Percentiles rank a stretch among this genome's conserved stretches.
phyloP scores from a whole-genome alignment of 1,140 invertebrate genomes.

The Philopotamus ludificatus region DNA sequence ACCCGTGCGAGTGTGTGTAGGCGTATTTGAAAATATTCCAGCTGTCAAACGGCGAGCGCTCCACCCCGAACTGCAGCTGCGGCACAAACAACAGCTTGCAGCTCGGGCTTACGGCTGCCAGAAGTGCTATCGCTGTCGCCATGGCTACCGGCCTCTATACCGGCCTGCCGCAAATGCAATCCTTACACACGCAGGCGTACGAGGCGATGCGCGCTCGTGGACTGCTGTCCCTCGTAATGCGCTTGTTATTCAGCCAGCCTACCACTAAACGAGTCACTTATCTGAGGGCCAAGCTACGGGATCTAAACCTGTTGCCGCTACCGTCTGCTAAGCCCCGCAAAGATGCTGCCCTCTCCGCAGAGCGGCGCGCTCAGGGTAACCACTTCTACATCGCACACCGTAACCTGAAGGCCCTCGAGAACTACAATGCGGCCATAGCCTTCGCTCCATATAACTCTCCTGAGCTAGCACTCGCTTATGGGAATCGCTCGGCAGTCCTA shows the following conservation, averaged over 20 bases:
- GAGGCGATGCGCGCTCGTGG: not conserved
- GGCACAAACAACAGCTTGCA: slow-evolving; percentile 96
- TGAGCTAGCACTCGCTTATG: slow-evolving; percentile 61
- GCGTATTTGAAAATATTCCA: not conserved
- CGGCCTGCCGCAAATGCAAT: not conserved
- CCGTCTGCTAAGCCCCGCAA: not conserved
- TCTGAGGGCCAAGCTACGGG: not conserved
- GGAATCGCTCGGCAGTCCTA: slow-evolving; percentile 70
- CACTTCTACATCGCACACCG: not conserved
- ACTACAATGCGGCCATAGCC: slow-evolving; percentile 64
- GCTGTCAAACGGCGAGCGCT: slow-evolving; percentile 63
- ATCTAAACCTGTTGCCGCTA: not conserved
- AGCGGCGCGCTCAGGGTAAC: not conserved
- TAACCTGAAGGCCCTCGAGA: slow-evolving; percentile 25
- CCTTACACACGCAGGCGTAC: not conserved
- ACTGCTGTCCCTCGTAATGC: not conserved
- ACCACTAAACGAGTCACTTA: not conserved
- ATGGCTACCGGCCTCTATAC: too few relatives aligned
- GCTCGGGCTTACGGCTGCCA: slow-evolving; percentile 90
- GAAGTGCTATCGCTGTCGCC: slow-evolving; percentile 47
- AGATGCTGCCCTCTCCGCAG: not conserved
- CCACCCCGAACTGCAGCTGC: slow-evolving; percentile 83
- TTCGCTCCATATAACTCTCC: slow-evolving; percentile 57
- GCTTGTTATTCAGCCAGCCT: not conserved
- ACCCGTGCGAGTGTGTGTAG: too few relatives aligned